Evolutionary conservation across 2,797 vertebrate species (phyloP).

Genomic region (Channallabes apus): DNA sequence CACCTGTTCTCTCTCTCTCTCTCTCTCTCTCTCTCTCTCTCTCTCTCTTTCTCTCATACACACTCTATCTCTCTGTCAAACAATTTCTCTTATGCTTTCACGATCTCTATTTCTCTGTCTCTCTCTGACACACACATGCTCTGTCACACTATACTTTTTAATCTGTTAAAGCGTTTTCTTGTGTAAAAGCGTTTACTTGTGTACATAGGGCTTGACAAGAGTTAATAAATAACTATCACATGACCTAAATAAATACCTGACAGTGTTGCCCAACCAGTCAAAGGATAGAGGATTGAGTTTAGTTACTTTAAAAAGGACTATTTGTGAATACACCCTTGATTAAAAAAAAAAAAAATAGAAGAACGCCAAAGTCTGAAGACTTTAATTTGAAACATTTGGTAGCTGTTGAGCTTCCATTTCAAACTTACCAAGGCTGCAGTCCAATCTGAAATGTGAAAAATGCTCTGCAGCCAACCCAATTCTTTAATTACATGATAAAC

Average conservation of each 20-base stretch:
- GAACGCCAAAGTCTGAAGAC: background rate
- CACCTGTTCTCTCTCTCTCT: conserved; percentile 20
- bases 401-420: background rate
- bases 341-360: background rate
- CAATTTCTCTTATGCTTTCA: conserved; percentile 26
- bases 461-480: too few relatives aligned
- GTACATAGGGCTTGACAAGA: conserved; percentile 7
- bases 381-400: conserved; percentile 50
- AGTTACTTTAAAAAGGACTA: too few relatives aligned
- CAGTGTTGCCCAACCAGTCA: background rate
- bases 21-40: conserved; percentile 36
- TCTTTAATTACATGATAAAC: too few relatives aligned
- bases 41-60: conserved; percentile 27
- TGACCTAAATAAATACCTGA: background rate
- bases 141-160: conserved; percentile 3
- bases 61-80: conserved; percentile 1
- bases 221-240: conserved; percentile 48
- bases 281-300: background rate
- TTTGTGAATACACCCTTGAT: background rate
- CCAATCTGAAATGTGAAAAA: too few relatives aligned
- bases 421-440: too few relatives aligned
- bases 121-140: conserved; percentile 9
- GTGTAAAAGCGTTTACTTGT: background rate
- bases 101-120: conserved; percentile 39
- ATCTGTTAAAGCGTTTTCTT: background rate